Conservation (phyloP, 2,113 vertebrate species). For the Bubo scandiacus region DNA sequence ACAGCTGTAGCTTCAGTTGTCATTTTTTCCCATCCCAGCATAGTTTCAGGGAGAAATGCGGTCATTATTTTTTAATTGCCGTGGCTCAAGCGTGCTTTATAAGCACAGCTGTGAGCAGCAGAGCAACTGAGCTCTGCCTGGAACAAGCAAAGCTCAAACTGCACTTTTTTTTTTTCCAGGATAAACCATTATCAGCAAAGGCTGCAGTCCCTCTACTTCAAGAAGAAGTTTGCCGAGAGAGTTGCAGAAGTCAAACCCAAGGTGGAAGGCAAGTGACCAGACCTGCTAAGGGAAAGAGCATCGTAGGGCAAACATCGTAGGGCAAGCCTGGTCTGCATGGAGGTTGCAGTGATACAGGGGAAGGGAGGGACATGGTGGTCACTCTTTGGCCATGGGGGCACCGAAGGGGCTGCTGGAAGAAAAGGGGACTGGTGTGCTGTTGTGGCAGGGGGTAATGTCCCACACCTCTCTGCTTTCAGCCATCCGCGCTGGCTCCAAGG, state of each 20-base stretch:
- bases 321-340: background rate
- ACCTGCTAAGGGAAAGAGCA: background rate
- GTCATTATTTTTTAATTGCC: background rate
- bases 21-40: background rate
- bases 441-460: background rate
- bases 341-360: background rate
- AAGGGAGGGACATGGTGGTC: background rate
- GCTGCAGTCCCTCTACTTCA: constrained; percentile 95
- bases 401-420: background rate
- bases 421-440: background rate
- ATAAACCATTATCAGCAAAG: constrained; percentile 99
- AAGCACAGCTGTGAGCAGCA: background rate
- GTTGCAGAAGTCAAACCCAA: constrained; percentile 98
- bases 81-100: background rate
- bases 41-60: background rate
- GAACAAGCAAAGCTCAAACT: background rate
- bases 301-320: background rate
- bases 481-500: constrained; percentile 87
- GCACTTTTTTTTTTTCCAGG: constrained; percentile 66
- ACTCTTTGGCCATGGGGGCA: background rate
- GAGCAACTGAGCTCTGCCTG: background rate
- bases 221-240: constrained; percentile 99
- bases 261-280: constrained; percentile 86
- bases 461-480: constrained; percentile 70
- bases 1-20: constrained; percentile 2